phyloP scores from a whole-genome alignment of 2,113 vertebrate species.

The Brachionichthys hirsutus region DNA sequence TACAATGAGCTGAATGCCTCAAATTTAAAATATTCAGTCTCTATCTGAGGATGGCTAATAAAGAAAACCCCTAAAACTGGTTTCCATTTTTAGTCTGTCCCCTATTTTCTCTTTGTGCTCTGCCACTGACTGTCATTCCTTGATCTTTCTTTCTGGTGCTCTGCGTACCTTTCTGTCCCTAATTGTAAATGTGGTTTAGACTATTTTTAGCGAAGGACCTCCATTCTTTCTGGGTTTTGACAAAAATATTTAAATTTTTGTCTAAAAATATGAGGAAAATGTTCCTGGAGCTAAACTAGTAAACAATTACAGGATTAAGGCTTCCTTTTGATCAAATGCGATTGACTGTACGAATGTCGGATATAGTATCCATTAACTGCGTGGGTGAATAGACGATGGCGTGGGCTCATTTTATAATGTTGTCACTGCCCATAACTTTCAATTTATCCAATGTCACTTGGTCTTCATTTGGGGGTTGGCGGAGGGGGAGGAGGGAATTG shows the following conservation, averaged over 20 bases:
- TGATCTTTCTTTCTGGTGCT: not conserved
- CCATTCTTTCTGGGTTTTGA: too few relatives aligned
- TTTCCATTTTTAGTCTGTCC: conserved; percentile 18
- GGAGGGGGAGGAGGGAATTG: conserved; percentile 34
- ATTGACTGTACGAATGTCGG: conserved; percentile 14
- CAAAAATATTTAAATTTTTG: too few relatives aligned
- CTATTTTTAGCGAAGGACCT: not conserved
- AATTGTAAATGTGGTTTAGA: conserved; percentile 1
- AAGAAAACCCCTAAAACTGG: not conserved
- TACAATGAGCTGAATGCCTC: too few relatives aligned
- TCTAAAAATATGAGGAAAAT: too few relatives aligned
- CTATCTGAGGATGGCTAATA: conserved; percentile 6
- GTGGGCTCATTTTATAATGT: conserved; percentile 14
- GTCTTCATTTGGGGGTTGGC: conserved; percentile 43
- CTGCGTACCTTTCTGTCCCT: not conserved
- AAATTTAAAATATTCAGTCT: not conserved
- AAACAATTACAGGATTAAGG: conserved; percentile 37
- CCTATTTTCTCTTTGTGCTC: too few relatives aligned
- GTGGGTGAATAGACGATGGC: not conserved
- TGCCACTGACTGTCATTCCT: conserved; percentile 5
- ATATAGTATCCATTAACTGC: conserved; percentile 1
- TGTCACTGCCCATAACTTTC: conserved; percentile 37
- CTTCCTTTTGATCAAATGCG: conserved; percentile 40
- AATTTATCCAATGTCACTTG: conserved; percentile 33
- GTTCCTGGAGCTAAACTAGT: not conserved